phyloP scores from a whole-genome alignment of 2,113 vertebrate genomes.

The Grallaria varia region DNA sequence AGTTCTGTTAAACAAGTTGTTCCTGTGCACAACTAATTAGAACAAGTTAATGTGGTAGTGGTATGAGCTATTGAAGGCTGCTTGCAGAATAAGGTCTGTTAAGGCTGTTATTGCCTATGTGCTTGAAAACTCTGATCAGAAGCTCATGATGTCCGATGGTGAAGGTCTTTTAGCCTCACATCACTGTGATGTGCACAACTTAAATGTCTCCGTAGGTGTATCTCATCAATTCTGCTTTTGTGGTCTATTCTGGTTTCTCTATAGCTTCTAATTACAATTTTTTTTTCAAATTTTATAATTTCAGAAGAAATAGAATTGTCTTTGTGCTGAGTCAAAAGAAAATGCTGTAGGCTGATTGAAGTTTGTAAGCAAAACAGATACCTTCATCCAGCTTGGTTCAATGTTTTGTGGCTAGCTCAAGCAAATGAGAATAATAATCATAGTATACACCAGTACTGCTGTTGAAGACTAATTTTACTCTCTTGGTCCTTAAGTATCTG shows the following conservation, averaged over 20 bases:
- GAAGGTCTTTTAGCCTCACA: background rate
- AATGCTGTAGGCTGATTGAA: background rate
- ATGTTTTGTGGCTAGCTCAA: background rate
- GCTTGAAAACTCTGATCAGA: background rate
- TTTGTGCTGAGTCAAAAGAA: background rate
- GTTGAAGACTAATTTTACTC: background rate
- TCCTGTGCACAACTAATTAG: background rate
- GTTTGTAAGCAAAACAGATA: background rate
- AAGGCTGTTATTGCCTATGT: background rate
- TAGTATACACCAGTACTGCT: background rate
- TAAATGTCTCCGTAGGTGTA: background rate
- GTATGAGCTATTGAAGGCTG: background rate
- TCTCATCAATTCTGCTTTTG: background rate
- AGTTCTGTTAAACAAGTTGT: background rate
- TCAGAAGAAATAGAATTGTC: background rate
- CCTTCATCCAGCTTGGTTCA: background rate
- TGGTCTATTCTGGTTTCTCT: background rate
- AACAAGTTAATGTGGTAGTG: background rate
- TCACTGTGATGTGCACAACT: background rate
- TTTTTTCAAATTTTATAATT: background rate
- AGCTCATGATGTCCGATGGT: background rate
- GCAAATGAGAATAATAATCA: background rate
- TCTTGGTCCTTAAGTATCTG: background rate
- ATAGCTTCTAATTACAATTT: background rate
- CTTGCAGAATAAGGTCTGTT: background rate